These are phyloP conservation scores for Acomys russatus DNA, from an alignment of 2,797 vertebrate genomes.

Conservation along the genomic window DNA sequence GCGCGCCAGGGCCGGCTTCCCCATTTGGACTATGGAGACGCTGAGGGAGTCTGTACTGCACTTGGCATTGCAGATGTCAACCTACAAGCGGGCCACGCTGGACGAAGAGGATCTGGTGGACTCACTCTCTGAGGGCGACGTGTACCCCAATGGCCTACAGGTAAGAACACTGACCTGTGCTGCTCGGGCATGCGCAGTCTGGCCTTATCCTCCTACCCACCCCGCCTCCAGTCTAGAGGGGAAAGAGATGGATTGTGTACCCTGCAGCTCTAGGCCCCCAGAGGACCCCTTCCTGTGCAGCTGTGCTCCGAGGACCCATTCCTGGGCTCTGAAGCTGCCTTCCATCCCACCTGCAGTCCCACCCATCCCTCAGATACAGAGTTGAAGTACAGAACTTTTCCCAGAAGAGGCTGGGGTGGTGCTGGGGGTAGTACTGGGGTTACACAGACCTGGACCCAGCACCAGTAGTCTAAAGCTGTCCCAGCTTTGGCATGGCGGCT, in stretches of 20 bases:
- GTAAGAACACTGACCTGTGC: slow-evolving; percentile 84
- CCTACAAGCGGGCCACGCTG: slow-evolving; percentile 96
- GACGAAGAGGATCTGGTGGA: slow-evolving; percentile 97
- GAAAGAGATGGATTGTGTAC: background rate
- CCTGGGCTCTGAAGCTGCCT: background rate
- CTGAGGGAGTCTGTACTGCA: slow-evolving; percentile 93
- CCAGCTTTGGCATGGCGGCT: background rate
- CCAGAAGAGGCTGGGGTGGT: background rate
- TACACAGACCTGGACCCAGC: background rate
- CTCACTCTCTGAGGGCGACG: slow-evolving; percentile 91
- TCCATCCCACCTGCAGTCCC: background rate
- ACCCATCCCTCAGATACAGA: background rate
- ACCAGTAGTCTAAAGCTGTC: background rate
- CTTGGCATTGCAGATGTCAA: slow-evolving; percentile 97
- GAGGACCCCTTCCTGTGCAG: background rate
- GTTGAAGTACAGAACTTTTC: background rate
- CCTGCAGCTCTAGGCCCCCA: background rate
- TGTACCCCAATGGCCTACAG: slow-evolving; percentile 94
- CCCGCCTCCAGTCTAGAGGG: background rate
- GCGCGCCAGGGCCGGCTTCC: slow-evolving; percentile 35
- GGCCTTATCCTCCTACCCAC: slow-evolving; percentile 55
- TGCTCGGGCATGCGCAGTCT: slow-evolving; percentile 38
- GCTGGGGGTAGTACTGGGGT: background rate
- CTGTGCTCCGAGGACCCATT: background rate
- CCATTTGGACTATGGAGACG: slow-evolving; percentile 89